These are phyloP conservation scores for Anguilla rostrata DNA, from an alignment of 2,113 vertebrate species.

Conservation along the genomic window DNA sequence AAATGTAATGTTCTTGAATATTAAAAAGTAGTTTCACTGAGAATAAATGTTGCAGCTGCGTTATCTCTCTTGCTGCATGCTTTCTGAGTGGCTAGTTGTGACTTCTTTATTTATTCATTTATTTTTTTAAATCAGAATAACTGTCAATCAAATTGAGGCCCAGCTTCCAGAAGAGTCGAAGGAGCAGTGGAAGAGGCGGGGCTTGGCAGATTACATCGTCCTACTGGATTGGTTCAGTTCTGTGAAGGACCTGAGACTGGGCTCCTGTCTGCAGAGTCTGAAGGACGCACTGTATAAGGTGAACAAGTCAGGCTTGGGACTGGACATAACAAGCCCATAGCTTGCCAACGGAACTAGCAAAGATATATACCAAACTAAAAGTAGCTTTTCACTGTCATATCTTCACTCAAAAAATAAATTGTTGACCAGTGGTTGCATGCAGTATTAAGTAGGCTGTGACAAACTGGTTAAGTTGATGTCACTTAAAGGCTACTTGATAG, in stretches of 20 bases:
- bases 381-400: too few relatives aligned
- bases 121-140: slow-evolving; percentile 73
- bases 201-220: slow-evolving; percentile 82
- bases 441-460: too few relatives aligned
- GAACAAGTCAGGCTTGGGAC: not conserved
- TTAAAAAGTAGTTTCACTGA: not conserved
- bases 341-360: too few relatives aligned
- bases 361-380: too few relatives aligned
- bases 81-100: not conserved
- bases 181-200: slow-evolving; percentile 81
- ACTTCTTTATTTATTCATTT: not conserved
- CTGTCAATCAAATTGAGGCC: slow-evolving; percentile 84
- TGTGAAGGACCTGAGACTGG: slow-evolving; percentile 79
- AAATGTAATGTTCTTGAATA: not conserved
- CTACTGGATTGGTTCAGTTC: slow-evolving; percentile 95
- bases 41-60: not conserved
- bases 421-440: too few relatives aligned
- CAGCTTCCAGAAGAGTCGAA: slow-evolving; percentile 84
- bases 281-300: slow-evolving; percentile 98
- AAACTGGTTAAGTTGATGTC: too few relatives aligned
- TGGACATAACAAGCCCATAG: too few relatives aligned
- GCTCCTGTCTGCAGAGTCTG: slow-evolving; percentile 87
- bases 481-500: too few relatives aligned
- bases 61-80: not conserved
- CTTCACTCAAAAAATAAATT: too few relatives aligned